Evolutionary conservation across 2,888 invertebrate species (phyloP).

Genomic region (Malacosoma neustria): DNA sequence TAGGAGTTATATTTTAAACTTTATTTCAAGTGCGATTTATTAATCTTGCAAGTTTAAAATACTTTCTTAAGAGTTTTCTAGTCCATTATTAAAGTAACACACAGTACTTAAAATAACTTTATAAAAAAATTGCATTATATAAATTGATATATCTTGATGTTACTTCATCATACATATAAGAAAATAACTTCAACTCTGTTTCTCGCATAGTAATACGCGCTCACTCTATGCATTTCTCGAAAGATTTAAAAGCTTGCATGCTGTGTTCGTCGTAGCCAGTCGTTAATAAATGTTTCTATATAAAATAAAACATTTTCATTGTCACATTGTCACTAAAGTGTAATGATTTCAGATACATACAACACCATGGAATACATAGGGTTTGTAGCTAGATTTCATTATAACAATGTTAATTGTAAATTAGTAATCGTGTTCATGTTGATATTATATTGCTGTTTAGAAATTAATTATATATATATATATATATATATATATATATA

Average conservation of each 20-base stretch:
- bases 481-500: too few species aligned
- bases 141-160: not conserved
- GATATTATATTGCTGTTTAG: too few species aligned
- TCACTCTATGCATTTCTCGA: not conserved
- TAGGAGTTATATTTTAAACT: too few species aligned
- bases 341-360: not conserved
- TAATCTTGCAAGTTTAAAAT: too few species aligned
- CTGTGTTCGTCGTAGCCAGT: not conserved
- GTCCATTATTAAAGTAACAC: too few species aligned
- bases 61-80: too few species aligned
- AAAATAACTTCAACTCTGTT: not conserved
- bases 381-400: not conserved
- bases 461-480: too few species aligned
- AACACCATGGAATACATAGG: not conserved
- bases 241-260: not conserved
- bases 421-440: too few species aligned
- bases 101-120: too few species aligned
- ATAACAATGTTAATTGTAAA: not conserved
- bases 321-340: not conserved
- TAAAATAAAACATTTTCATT: not conserved
- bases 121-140: not conserved
- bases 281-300: not conserved
- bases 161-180: not conserved
- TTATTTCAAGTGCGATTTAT: too few species aligned
- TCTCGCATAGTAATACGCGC: not conserved